Evolutionary conservation across 2,888 invertebrate genomes (phyloP), one percentile per base, ranked within the genome.

Genomic region (Tineola bisselliella): DNA sequence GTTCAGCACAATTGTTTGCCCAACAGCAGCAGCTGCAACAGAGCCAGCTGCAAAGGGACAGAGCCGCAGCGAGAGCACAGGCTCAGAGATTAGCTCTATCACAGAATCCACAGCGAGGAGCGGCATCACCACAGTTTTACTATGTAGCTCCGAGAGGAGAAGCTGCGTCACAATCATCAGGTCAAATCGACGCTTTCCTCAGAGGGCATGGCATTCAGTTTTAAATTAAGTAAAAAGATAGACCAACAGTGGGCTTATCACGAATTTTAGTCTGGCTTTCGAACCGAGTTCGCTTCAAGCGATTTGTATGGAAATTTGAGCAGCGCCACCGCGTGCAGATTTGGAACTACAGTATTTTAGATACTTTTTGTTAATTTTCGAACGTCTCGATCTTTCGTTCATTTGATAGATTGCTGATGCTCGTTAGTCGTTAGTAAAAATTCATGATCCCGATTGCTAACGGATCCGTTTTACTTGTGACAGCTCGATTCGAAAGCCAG

Each of bases 181-280:
- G 93, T 6, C 94, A 93, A 74, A 93, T 94, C 69, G 94, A 94
- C 74, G 92, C 93, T 62, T 94, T 94, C 82, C 89, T 94, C 64
- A 89, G 93, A 76, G 92, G 92, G 62, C 91, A 91, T 74, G 90
- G 90, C 73, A 89, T 91, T 70, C 89, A 90, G 73, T 90, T 88
- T 76, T 90, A 89, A 83, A 70, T 48, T 48, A 38, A 10, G 25
- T 25, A 38, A 38, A 38, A 3, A 38, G 3, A 6, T 38, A 38
- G 38, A 38, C 38, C 38, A 38, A 25, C 25, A 25, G 6, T 25
- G 2, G 25, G 25, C 25, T 6, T 25, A 25, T 25, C 6, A n/a
- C n/a, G n/a, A n/a, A n/a, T n/a, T n/a, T n/a, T n/a, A n/a, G n/a
- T n/a, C n/a, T n/a, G n/a, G n/a, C n/a, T n/a, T n/a, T n/a, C n/a